These are phyloP conservation scores for Melipona quadrifasciata DNA, from an alignment of 1,140 invertebrate species.

Conservation along the genomic window DNA sequence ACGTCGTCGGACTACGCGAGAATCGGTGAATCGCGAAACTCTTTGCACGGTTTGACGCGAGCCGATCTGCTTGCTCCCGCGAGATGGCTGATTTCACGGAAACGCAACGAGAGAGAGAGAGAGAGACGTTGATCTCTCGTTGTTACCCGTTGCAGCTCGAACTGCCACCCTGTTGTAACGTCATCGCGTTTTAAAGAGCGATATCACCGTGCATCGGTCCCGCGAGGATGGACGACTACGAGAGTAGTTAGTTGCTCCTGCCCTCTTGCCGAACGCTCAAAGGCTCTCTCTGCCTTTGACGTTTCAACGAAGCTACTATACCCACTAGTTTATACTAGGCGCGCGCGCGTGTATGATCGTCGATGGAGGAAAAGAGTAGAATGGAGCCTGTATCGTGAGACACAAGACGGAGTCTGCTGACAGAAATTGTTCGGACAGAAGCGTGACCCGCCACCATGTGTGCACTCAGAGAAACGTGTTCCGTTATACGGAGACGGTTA, in stretches of 20 bases:
- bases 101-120: background rate
- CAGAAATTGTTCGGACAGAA: slow-evolving; percentile 68
- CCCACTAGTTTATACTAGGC: no score
- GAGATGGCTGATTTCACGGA: background rate
- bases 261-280: background rate
- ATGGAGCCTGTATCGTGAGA: slow-evolving; percentile 9
- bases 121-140: no score
- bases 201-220: background rate
- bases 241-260: background rate
- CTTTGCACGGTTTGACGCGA: slow-evolving; percentile 18
- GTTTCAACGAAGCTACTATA: background rate
- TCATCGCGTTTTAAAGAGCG: background rate
- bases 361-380: background rate
- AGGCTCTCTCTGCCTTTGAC: background rate
- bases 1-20: background rate
- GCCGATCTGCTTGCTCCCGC: background rate
- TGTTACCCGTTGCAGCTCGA: background rate
- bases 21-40: background rate
- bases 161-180: no score
- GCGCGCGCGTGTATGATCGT: background rate
- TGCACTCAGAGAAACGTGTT: slow-evolving; percentile 65
- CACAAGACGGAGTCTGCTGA: slow-evolving; percentile 19
- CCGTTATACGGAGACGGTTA: slow-evolving; percentile 24
- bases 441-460: slow-evolving; percentile 79
- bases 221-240: background rate